These are phyloP conservation scores for Semicossyphus pulcher DNA, from an alignment of 2,113 vertebrate species.

Conservation along the genomic window DNA sequence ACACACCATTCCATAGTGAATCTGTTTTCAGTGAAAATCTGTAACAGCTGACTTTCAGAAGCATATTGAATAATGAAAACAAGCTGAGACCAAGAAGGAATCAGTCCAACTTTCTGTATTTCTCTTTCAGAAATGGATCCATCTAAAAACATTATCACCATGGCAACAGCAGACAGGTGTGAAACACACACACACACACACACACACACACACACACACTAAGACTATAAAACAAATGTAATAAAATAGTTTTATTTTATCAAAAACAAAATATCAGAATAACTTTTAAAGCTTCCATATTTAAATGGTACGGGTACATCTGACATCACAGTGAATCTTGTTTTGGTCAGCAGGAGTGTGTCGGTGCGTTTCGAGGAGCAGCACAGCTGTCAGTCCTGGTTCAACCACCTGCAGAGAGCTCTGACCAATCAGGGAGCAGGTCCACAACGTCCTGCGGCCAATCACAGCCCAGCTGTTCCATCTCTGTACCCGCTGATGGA, in stretches of 20 bases:
- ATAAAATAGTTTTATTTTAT: background rate
- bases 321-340: background rate
- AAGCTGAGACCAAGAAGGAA: too few species aligned
- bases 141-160: constrained; percentile 59
- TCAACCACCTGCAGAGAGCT: constrained; percentile 60
- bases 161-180: constrained; percentile 59
- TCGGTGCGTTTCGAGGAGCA: constrained; percentile 75
- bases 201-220: too few species aligned
- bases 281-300: too few species aligned
- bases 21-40: too few species aligned
- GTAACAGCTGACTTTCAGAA: too few species aligned
- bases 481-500: constrained; percentile 43
- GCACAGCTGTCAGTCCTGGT: constrained; percentile 75
- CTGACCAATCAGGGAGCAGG: constrained; percentile 25
- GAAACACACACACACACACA: background rate
- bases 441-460: constrained; percentile 1
- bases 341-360: constrained; percentile 61
- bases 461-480: background rate
- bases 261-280: too few species aligned
- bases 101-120: too few species aligned
- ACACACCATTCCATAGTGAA: background rate
- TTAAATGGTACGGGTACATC: background rate
- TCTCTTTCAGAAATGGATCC: constrained; percentile 43
- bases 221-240: too few species aligned
- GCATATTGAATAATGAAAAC: too few species aligned